Evolutionary conservation across 2,113 vertebrate genomes (phyloP), one percentile per base, ranked within the genome.

Genomic region (Ramphastos sulfuratus): DNA sequence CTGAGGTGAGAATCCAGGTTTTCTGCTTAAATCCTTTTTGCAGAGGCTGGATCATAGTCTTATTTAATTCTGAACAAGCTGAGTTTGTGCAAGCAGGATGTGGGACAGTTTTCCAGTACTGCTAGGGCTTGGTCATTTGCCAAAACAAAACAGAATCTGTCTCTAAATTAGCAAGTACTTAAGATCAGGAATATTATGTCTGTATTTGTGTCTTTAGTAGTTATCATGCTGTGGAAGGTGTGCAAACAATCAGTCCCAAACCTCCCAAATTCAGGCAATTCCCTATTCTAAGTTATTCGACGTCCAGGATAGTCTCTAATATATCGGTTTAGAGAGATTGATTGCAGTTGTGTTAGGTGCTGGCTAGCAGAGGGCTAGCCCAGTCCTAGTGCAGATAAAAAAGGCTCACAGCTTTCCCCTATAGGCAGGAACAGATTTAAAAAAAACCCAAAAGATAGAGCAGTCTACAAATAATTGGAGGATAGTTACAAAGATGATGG

Each of bases 91-190:
- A 66, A 67, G 37, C 42, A 79, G 46, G 23, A 55, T 59, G 14
- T 2, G 7, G n/a, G 60, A 56, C 79, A 83, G 85, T 76, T 56
- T 80, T 87, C 60, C 80, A 83, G 33, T 48, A 61, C 55, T 3
- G 7, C 55, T 91, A 64, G 64, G 3, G 6, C 69, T 80, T 92
- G 85, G 82, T 73, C 60, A 74, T 65, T 85, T 91, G 91, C 79
- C 85, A 87, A 91, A 84, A 69, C 63, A 94, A 92, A 93, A 33
- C 55, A 82, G 82, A 78, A 63, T 73, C 79, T 95, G 35, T 61
- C 79, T 87, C 59, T 72, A 88, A 83, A 90, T 66, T 88, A 93
- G 50, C 6, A 6, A 77, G 25, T 55, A 70, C 52, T 90, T 77
- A 71, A 83, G 80, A 90, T 64, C 10, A 60, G 65, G 65, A 60